phyloP scores from a whole-genome alignment of 2,797 vertebrate genomes.

The Melopsittacus undulatus region DNA sequence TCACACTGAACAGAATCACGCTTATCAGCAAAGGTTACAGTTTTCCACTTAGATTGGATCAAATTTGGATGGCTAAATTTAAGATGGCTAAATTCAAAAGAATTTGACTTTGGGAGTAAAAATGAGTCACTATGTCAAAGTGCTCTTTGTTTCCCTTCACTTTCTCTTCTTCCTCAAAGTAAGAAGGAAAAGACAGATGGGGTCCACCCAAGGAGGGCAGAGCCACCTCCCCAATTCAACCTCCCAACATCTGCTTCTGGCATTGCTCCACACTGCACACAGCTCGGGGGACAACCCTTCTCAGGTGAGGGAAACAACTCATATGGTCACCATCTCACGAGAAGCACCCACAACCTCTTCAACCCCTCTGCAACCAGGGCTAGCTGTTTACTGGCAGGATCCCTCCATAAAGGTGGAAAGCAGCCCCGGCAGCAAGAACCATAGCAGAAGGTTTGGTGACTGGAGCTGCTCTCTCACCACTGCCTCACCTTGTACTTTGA shows the following conservation, averaged over 20 bases:
- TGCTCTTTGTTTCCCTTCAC: not conserved
- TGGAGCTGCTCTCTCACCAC: not conserved
- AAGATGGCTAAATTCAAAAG: too few relatives aligned
- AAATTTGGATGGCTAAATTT: not conserved
- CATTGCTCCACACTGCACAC: not conserved
- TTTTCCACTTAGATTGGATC: constrained; percentile 19
- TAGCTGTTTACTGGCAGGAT: not conserved
- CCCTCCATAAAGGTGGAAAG: not conserved
- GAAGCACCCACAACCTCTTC: not conserved
- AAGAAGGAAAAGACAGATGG: rapidly evolving
- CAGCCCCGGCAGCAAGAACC: not conserved
- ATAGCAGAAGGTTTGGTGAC: not conserved
- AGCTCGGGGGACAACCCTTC: not conserved
- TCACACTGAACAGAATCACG: not conserved
- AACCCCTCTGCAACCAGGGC: not conserved
- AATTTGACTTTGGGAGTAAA: not conserved
- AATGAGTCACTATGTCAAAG: not conserved
- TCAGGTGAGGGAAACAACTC: not conserved
- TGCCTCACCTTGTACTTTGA: not conserved
- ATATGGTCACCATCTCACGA: rapidly evolving
- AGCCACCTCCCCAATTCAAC: not conserved
- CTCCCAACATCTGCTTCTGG: not conserved
- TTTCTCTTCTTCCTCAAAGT: not conserved
- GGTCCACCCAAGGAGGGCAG: rapidly evolving
- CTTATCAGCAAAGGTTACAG: constrained; percentile 3